These are phyloP conservation scores for Carlito syrichta DNA, from an alignment of 2,113 vertebrate genomes.

Conservation along the genomic window DNA sequence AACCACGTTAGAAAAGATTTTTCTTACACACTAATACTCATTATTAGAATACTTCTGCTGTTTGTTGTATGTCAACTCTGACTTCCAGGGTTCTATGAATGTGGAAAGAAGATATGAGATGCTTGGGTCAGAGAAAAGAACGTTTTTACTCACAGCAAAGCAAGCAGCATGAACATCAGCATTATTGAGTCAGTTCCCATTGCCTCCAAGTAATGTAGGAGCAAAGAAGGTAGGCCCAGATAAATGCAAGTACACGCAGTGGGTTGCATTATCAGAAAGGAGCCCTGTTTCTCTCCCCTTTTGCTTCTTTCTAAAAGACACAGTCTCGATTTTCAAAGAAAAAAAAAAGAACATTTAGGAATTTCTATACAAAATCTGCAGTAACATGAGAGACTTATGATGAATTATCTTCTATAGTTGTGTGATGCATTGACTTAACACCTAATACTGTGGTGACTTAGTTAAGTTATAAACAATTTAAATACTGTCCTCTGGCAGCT, in stretches of 20 bases:
- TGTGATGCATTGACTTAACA: not conserved
- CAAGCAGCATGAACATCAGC: not conserved
- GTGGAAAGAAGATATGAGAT: not conserved
- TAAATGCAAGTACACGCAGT: not conserved
- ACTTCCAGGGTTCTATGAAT: not conserved
- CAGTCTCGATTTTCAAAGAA: not conserved
- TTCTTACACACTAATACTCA: not conserved
- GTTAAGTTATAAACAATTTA: not conserved
- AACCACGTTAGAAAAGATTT: not conserved
- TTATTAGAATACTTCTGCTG: not conserved
- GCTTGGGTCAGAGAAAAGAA: not conserved
- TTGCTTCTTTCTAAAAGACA: not conserved
- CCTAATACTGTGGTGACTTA: not conserved
- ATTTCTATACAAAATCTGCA: not conserved
- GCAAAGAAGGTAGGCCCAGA: not conserved
- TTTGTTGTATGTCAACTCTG: not conserved
- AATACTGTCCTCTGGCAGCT: not conserved
- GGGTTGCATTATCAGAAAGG: not conserved
- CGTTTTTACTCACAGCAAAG: not conserved
- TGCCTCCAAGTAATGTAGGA: fast-evolving
- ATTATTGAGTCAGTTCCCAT: not conserved
- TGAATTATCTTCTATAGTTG: no score
- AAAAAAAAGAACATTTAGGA: not conserved
- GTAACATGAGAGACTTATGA: not conserved
- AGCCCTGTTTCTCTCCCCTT: fast-evolving